phyloP scores from a whole-genome alignment of 2,888 invertebrate species.

The Aphodius sticticus region DNA sequence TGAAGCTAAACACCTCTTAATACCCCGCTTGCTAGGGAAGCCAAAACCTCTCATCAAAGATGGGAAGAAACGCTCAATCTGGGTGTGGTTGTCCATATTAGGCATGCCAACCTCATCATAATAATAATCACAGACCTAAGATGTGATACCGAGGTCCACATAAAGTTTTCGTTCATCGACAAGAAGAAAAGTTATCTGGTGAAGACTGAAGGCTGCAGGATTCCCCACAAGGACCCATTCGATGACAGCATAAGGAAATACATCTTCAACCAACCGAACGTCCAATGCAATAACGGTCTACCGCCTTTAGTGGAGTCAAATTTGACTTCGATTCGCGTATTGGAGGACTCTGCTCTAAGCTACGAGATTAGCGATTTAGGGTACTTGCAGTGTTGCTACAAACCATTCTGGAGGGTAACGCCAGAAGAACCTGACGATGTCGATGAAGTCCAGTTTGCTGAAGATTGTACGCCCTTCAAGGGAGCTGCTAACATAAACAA shows the following conservation, averaged over 20 bases:
- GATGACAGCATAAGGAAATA: constrained; percentile 66
- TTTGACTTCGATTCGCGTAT: constrained; percentile 66
- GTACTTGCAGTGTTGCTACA: constrained; percentile 69
- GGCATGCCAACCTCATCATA: not conserved
- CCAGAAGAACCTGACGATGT: constrained; percentile 63
- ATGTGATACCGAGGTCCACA: not conserved
- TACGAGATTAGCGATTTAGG: constrained; percentile 62
- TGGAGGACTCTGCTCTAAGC: constrained; percentile 59
- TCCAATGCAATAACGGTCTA: constrained; percentile 63
- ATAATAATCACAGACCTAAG: not conserved
- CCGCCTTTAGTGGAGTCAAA: constrained; percentile 67
- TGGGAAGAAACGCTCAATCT: not conserved
- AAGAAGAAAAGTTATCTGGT: constrained; percentile 51
- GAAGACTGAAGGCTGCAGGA: constrained; percentile 72
- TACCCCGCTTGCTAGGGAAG: too few relatives aligned
- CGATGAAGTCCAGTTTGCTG: constrained; percentile 61
- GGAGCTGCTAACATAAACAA: constrained; percentile 57
- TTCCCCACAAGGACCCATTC: constrained; percentile 70
- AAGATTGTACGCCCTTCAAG: constrained; percentile 63
- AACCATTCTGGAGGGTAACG: constrained; percentile 65
- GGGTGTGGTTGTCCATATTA: not conserved
- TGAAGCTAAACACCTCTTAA: too few relatives aligned
- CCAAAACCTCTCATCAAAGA: not conserved
- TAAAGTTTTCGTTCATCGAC: not conserved
- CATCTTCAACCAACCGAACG: constrained; percentile 61